Base-by-base conservation (phyloP, 1,140 invertebrate genomes). In the Grapholita molesta region DNA sequence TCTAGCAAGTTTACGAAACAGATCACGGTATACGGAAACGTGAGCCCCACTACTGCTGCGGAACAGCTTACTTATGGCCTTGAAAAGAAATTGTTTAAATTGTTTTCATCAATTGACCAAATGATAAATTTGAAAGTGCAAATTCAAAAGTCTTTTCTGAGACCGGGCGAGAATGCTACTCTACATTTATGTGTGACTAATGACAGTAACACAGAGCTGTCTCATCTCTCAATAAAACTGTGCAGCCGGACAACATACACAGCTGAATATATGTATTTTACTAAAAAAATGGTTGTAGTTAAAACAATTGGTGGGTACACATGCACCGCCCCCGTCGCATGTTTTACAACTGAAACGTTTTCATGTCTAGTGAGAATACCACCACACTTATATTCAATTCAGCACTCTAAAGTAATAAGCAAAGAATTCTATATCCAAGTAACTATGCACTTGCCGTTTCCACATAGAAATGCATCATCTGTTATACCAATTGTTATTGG, bases 141-240 rank as follows among this genome's bases (percentile, higher is more conserved):
- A 8, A 72, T 84, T 6, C 15, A 65, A 0, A 79, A 73, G 21
- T 80, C 75, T 5, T 74, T 79, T 0, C 53, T 82, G 42, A 23
- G 32, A 12, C 70, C 73, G 2, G 79, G 78, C 12, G 78, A 76
- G 5, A 74, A 69, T 30, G 66, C 82, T 3, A 42, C 70, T 9
- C 33, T 83, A 0, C 57, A 76, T 15, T 82, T 78, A 35, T 78
- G 77, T 74, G 69, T 83, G 1, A 7, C 9, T 1, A 83, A 83
- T 66, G 65, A 77, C 53, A 80, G 72, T 0, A 69, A 76, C 53
- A 23, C 78, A 9, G 71, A 66, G 9, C 66, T 83, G 12, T 1
- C 23, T 2, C 32, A 61, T 25, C 24, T 61, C 1, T 30, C n/a
- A 28, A 28, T 25, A 1, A 25, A 61, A 18, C 24, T 61, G 0